Evolutionary conservation across 2,113 vertebrate genomes (phyloP).

Genomic region (Ceyx cyanopectus): DNA sequence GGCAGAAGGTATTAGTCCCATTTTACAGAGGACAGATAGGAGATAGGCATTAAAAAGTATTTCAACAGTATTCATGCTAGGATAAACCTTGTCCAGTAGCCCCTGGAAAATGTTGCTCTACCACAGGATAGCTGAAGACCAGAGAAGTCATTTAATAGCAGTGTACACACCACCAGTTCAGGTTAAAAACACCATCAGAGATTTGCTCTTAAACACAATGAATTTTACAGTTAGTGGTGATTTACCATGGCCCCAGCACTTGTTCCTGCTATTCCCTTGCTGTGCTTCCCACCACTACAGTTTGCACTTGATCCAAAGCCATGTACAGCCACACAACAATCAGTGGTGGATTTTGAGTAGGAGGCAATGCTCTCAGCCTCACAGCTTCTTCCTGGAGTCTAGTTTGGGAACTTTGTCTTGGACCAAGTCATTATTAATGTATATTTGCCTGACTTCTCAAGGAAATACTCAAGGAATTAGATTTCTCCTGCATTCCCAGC

Average conservation of each 20-base stretch:
- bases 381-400: not conserved
- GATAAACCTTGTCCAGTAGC: not conserved
- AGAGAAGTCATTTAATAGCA: not conserved
- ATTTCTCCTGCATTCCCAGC: not conserved
- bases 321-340: not conserved
- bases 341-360: not conserved
- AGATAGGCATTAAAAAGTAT: not conserved
- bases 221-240: not conserved
- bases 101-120: not conserved
- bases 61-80: not conserved
- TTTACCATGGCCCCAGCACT: not conserved
- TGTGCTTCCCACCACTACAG: not conserved
- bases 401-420: not conserved
- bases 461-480: not conserved
- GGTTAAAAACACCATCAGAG: not conserved
- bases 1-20: not conserved
- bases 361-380: not conserved
- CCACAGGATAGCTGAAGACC: not conserved
- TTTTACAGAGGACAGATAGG: not conserved
- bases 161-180: not conserved
- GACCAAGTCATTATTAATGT: not conserved
- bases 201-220: not conserved
- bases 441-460: not conserved
- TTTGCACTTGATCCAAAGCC: not conserved
- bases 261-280: no score